These are phyloP conservation scores for Magallana ariakensis DNA, from an alignment of 1,140 invertebrate species.

Conservation along the genomic window DNA sequence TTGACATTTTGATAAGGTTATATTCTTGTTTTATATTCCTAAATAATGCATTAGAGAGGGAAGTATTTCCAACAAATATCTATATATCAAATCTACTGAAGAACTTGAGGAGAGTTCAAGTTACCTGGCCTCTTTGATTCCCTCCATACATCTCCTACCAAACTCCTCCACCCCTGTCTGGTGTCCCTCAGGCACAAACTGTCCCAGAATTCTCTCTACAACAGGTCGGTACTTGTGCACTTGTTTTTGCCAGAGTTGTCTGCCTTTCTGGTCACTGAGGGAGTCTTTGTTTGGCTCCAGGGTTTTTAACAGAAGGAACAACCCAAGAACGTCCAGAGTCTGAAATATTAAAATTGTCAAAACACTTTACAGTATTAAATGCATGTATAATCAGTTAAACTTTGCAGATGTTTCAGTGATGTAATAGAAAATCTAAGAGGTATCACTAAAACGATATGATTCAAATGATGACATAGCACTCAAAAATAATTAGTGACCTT, in stretches of 20 bases:
- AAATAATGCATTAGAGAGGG: too few species aligned
- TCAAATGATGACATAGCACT: too few species aligned
- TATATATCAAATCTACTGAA: too few species aligned
- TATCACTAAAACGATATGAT: too few species aligned
- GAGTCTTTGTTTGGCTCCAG: conserved; percentile 53
- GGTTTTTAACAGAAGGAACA: conserved; percentile 53
- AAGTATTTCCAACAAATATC: too few species aligned
- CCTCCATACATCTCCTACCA: conserved; percentile 43
- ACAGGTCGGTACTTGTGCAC: conserved; percentile 56
- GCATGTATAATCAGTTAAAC: too few species aligned
- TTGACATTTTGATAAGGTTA: too few species aligned
- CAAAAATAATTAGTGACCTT: too few species aligned
- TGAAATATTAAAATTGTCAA: conserved; percentile 38
- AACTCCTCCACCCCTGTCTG: conserved; percentile 7
- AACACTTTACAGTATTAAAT: too few species aligned
- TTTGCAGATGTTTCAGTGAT: too few species aligned
- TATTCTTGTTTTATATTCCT: too few species aligned
- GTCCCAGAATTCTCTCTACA: conserved; percentile 59
- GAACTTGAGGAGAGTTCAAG: neutral
- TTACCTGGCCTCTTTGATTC: conserved; percentile 47
- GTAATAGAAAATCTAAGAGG: too few species aligned
- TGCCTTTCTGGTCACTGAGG: conserved; percentile 39
- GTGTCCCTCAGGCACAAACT: conserved; percentile 15
- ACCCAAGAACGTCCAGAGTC: conserved; percentile 61
- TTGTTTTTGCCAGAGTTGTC: conserved; percentile 54